These are phyloP conservation scores for Pimpla rufipes DNA, from an alignment of 2,888 invertebrate species.

Conservation along the genomic window DNA sequence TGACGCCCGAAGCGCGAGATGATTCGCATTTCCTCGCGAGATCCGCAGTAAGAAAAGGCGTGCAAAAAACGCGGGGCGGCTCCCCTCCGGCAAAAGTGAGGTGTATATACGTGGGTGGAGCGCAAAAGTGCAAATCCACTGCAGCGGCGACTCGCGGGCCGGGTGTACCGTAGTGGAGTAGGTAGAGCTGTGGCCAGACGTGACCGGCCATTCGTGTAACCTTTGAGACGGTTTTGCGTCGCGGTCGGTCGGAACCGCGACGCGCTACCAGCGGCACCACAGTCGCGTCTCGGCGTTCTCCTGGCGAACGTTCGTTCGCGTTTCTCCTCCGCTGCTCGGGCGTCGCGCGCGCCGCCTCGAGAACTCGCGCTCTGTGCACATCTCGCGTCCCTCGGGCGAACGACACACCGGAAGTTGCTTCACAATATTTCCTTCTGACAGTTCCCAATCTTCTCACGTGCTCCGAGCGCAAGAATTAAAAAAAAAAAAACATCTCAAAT, in stretches of 20 bases:
- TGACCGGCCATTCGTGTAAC: slow-evolving; percentile 72
- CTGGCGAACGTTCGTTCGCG: slow-evolving; percentile 70
- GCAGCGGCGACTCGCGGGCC: neutral
- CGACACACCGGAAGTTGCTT: slow-evolving; percentile 29
- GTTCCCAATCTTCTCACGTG: neutral
- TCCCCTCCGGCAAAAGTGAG: no score
- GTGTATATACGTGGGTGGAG: neutral
- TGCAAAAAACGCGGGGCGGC: no score
- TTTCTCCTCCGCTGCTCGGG: slow-evolving; percentile 14
- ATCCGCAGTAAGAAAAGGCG: no score
- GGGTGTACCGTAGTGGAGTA: slow-evolving; percentile 68
- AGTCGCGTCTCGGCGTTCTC: slow-evolving; percentile 73
- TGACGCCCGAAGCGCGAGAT: no score
- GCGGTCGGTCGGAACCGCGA: slow-evolving; percentile 65
- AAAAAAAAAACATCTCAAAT: neutral
- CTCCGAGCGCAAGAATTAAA: neutral
- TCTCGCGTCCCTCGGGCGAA: neutral
- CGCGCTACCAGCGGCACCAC: slow-evolving; percentile 57
- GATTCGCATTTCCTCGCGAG: no score
- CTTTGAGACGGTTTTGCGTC: slow-evolving; percentile 75
- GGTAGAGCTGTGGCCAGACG: slow-evolving; percentile 72
- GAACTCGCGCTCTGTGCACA: neutral
- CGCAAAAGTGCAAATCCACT: slow-evolving; percentile 8
- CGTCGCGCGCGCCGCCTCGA: slow-evolving; percentile 4
- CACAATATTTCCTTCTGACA: neutral